Percentiles rank a stretch among this genome's conserved stretches.
Evolutionary conservation across 2,797 vertebrate genomes (phyloP).

Genomic region (Tokudaia tokunoshimensis): DNA sequence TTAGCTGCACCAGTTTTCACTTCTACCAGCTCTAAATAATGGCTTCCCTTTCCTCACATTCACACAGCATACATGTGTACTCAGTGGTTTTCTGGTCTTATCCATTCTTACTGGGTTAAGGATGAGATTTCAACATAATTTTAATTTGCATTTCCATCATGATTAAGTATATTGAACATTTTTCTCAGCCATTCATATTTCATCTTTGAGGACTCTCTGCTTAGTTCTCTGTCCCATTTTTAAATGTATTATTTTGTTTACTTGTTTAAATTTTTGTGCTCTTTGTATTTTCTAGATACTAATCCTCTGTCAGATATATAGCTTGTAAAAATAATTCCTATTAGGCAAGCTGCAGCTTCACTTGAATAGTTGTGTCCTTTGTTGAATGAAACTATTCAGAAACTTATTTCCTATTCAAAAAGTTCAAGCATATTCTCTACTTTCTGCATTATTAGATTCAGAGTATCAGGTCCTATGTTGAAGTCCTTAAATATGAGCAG

Average conservation of each 20-base stretch:
- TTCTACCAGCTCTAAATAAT: neutral
- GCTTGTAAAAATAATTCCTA: neutral
- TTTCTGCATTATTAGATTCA: neutral
- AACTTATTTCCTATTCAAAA: neutral
- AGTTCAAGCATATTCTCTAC: neutral
- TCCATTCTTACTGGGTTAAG: neutral
- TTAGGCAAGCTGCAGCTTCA: neutral
- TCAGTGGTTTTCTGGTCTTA: neutral
- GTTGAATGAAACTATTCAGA: neutral
- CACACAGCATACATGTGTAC: neutral
- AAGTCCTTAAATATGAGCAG: neutral
- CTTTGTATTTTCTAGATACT: neutral
- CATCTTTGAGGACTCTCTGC: neutral
- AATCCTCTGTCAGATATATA: too few relatives aligned
- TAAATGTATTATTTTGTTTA: neutral
- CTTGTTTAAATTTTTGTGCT: neutral
- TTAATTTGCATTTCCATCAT: neutral
- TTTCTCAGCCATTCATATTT: neutral
- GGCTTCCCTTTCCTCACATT: neutral
- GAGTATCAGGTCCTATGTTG: neutral
- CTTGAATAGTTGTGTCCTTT: neutral
- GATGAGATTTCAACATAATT: neutral
- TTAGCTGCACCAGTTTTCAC: neutral
- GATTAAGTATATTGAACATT: neutral
- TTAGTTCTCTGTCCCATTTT: neutral